Percentiles rank a stretch among this genome's conserved stretches.
These are phyloP conservation scores for Thymelicus lineola DNA, from an alignment of 2,888 invertebrate genomes.

Conservation along the genomic window DNA sequence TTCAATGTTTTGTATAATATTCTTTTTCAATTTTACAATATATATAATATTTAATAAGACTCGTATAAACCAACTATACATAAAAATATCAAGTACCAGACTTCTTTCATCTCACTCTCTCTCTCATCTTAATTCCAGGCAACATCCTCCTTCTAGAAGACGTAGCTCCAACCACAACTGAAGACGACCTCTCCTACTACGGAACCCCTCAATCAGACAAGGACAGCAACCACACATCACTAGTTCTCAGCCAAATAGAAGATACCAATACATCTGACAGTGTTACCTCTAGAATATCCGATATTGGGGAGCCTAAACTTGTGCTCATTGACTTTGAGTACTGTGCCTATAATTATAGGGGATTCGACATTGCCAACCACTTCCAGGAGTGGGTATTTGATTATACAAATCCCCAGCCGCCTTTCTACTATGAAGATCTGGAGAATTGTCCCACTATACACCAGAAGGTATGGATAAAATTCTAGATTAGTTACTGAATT, in stretches of 20 bases:
- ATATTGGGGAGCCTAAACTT: conserved; percentile 85
- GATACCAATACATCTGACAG: conserved; percentile 73
- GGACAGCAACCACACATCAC: conserved; percentile 45
- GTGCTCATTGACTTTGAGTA: conserved; percentile 97
- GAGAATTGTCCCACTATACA: conserved; percentile 90
- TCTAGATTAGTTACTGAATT: no score
- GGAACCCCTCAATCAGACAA: conserved; percentile 41
- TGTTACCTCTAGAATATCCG: conserved; percentile 63
- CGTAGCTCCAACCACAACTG: conserved; percentile 40
- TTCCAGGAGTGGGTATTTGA: conserved; percentile 97
- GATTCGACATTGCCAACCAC: conserved; percentile 97
- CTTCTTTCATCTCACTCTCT: no score
- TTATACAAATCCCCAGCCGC: conserved; percentile 91
- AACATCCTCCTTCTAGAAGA: conserved; percentile 84
- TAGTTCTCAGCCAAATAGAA: conserved; percentile 48
- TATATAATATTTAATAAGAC: no score
- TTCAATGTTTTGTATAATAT: no score
- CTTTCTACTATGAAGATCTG: conserved; percentile 89
- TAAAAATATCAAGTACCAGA: no score
- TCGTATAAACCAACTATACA: no score
- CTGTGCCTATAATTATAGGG: conserved; percentile 95
- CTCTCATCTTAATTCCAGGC: conserved; percentile 57
- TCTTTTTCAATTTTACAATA: no score
- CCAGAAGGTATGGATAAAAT: conserved; percentile 87
- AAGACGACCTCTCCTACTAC: conserved; percentile 57